Conservation (phyloP, 2,797 vertebrate species). For the Okamejei kenojei region DNA sequence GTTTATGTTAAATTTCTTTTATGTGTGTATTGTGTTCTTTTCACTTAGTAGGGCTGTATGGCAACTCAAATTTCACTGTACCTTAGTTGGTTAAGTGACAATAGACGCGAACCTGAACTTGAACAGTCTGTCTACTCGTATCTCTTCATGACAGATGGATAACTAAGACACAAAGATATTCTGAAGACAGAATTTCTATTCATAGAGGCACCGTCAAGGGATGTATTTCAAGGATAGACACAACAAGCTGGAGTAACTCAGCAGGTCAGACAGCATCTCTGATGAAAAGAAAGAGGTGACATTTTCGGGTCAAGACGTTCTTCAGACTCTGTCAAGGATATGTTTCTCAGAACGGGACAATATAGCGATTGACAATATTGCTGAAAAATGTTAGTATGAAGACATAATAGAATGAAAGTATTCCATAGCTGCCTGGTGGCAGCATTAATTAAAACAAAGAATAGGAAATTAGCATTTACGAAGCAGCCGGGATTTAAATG, state of each 20-base stretch:
- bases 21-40: too few species aligned
- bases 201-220: neutral
- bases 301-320: too few species aligned
- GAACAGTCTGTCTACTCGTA: too few species aligned
- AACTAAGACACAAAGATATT: neutral
- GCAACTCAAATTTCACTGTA: too few species aligned
- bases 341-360: neutral
- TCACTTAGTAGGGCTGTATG: too few species aligned
- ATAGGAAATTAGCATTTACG: neutral
- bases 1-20: too few species aligned
- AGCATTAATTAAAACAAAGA: neutral
- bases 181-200: neutral
- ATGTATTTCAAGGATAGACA: neutral
- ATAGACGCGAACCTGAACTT: too few species aligned
- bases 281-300: too few species aligned
- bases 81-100: too few species aligned
- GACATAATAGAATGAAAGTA: neutral
- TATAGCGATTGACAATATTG: neutral
- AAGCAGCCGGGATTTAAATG: neutral
- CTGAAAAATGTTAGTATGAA: neutral
- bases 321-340: too few species aligned
- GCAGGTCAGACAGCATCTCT: too few species aligned
- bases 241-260: too few species aligned
- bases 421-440: neutral
- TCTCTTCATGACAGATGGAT: neutral